Conservation (phyloP, 2,888 invertebrate genomes). For the Tachina lurida region DNA sequence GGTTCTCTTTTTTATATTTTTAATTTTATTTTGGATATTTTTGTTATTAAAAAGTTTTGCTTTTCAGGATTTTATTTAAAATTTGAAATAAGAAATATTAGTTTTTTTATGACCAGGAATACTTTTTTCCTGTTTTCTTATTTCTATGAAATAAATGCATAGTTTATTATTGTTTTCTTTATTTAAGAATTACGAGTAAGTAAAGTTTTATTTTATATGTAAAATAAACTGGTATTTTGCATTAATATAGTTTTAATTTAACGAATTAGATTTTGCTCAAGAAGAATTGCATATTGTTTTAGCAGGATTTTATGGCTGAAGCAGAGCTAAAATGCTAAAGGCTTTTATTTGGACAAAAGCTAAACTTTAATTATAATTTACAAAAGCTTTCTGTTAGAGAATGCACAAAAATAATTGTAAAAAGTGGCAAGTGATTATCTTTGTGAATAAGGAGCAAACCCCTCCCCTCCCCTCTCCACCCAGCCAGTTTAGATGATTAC, state of each 20-base stretch:
- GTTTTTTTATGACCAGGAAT: conserved; percentile 52
- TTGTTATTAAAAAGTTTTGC: conserved; percentile 70
- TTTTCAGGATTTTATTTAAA: conserved; percentile 70
- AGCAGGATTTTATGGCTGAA: conserved; percentile 6
- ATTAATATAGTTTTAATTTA: conserved; percentile 23
- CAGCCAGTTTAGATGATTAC: no score
- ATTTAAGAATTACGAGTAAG: conserved; percentile 22
- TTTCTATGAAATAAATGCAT: conserved; percentile 19
- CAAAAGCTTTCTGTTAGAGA: neutral
- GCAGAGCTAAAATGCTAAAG: neutral
- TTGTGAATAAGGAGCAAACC: no score
- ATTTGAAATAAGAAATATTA: conserved; percentile 67
- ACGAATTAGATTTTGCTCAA: neutral
- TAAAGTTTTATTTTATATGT: conserved; percentile 49
- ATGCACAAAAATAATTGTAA: no score
- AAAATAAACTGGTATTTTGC: conserved; percentile 26
- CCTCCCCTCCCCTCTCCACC: no score
- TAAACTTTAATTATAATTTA: neutral
- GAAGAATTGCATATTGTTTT: neutral
- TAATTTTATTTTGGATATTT: conserved; percentile 56
- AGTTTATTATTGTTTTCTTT: conserved; percentile 9
- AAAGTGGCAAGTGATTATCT: no score
- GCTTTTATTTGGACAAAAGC: neutral
- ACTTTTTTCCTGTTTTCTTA: conserved; percentile 33
- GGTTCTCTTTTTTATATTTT: conserved; percentile 29